Base-by-base conservation (phyloP, 37 sponge, comb jelly and placozoan species). In the Oscarella lobularis region DNA sequence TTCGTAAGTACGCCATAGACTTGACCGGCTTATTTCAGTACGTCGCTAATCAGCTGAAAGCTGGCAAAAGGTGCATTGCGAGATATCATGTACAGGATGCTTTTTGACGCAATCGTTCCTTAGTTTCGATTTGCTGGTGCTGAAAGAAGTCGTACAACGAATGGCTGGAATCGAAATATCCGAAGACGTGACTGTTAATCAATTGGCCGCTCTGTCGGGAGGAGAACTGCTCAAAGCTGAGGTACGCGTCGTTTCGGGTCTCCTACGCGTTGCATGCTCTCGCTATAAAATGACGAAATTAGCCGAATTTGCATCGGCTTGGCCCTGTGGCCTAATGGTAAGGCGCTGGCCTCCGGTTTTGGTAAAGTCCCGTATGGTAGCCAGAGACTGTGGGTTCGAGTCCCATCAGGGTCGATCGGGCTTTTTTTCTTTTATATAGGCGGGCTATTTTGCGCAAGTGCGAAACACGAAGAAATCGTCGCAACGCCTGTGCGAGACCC, bases 111-210 rank as follows among this genome's bases (percentile, higher is more conserved):
- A n/a, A n/a, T n/a, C n/a, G n/a, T n/a, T n/a, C n/a, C 20, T 9
- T 38, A 91, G 98, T 65, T 93, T 90, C 76, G 95, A 94, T 69
- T 77, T 98, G 75, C 80, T 94, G 75, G 90, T 97, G 39, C 68
- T 94, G 80, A 90, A 98, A 77, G 99, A 94, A 67, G 95, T 98
- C 39, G 79, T 94, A 6, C 87, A 87, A 82, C 87, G 89, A 70
- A 97, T 97, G 98, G 76, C 94, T 39, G 98, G 98, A 0, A 94
- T 98, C 41, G 99, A 98, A 41, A 82, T 80, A 36, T 78, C 89
- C 0, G 94, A 89, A 38, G 95, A 90, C 27, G 77, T 88, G 67
- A 98, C 99, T 0, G 38, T 81, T 2, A 78, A 85, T 0, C 98
- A 97, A 78, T 73, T 94, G 41, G 95, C 93, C 78, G 99, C 99